Percentiles rank a stretch among this genome's conserved stretches.
Evolutionary conservation across 1,140 invertebrate genomes (phyloP).

Genomic region (Gryon sp.): DNA sequence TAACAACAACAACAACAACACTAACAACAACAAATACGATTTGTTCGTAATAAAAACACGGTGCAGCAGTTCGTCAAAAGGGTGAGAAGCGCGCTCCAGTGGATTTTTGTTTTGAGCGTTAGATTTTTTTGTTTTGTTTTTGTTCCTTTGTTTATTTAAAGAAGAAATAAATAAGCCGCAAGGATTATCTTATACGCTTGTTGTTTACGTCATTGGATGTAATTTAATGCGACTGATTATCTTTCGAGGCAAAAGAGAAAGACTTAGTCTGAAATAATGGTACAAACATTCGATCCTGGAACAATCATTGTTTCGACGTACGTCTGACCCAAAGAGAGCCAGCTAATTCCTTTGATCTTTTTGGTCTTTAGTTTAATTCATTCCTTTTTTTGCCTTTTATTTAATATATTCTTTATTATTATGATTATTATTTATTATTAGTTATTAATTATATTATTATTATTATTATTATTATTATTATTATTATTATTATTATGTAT

Average conservation of each 20-base stretch:
- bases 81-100: constrained; percentile 63
- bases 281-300: constrained; percentile 49
- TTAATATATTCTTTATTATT: no score
- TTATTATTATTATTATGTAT: constrained; percentile 14
- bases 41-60: constrained; percentile 45
- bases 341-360: constrained; percentile 31
- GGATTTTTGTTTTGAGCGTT: constrained; percentile 61
- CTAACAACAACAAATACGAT: constrained; percentile 54
- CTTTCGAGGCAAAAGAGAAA: constrained; percentile 57
- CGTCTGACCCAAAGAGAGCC: constrained; percentile 31
- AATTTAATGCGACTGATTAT: constrained; percentile 65
- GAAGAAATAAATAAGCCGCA: constrained; percentile 63
- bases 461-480: no score
- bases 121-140: no score
- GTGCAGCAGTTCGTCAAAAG: constrained; percentile 56
- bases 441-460: no score
- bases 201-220: constrained; percentile 57
- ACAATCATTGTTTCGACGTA: constrained; percentile 27
- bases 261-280: constrained; percentile 53
- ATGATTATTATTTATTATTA: no score
- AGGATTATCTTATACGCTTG: constrained; percentile 62
- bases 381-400: no score
- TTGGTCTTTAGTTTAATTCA: no score
- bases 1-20: constrained; percentile 55
- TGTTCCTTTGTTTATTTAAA: no score